These are phyloP conservation scores for Vidua macroura DNA, from an alignment of 2,113 vertebrate species.

Conservation along the genomic window DNA sequence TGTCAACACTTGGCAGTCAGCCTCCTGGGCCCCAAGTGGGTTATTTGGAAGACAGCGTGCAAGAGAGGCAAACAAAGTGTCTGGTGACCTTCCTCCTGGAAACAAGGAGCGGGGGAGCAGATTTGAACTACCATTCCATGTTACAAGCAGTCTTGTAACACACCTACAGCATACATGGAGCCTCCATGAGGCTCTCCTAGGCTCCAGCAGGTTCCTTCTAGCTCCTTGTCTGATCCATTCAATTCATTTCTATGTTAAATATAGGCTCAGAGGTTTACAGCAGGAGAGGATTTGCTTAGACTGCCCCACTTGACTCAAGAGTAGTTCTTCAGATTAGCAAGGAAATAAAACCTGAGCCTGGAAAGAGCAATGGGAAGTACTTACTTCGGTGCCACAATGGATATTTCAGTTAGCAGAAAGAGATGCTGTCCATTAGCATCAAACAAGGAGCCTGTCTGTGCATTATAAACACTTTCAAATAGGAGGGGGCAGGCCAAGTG, in stretches of 20 bases:
- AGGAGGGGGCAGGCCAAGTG: background rate
- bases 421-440: background rate
- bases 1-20: background rate
- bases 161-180: background rate
- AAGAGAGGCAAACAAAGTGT: background rate
- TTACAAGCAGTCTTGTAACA: background rate
- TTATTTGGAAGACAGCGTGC: background rate
- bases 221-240: background rate
- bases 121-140: background rate
- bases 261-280: background rate
- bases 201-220: background rate
- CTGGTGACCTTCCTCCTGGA: background rate
- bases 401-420: background rate
- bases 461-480: background rate
- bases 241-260: background rate
- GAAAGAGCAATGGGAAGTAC: background rate
- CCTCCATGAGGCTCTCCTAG: background rate
- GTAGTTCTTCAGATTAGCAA: conserved; percentile 15
- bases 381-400: background rate
- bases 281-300: background rate
- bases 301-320: background rate
- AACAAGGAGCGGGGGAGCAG: background rate
- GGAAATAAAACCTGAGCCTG: background rate
- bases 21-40: background rate
- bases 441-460: background rate